A percentile compares a stretch with the other conserved stretches of the same genome.
These are phyloP conservation scores for Syngnathus scovelli DNA, from an alignment of 2,113 vertebrate species.

Conservation along the genomic window DNA sequence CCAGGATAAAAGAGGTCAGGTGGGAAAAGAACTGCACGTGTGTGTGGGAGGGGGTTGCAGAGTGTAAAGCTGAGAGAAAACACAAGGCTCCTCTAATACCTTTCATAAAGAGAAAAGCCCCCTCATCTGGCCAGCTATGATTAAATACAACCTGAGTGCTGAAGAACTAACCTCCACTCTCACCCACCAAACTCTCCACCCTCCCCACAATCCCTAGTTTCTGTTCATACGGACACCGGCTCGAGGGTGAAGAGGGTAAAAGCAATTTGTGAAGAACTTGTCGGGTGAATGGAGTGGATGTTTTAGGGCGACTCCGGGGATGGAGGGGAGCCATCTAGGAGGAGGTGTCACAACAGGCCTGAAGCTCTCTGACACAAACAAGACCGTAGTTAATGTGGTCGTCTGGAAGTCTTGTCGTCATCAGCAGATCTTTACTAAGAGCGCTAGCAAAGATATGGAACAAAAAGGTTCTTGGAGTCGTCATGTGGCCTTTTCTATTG, in stretches of 20 bases:
- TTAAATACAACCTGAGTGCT: conserved; percentile 61
- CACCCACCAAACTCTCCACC: conserved; percentile 34
- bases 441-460: not conserved
- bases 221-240: conserved; percentile 50
- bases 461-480: not conserved
- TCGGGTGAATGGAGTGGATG: conserved; percentile 74
- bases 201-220: conserved; percentile 59
- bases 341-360: conserved; percentile 35
- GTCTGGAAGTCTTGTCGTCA: conserved; percentile 81
- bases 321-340: conserved; percentile 20
- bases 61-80: conserved; percentile 71
- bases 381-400: conserved; percentile 82
- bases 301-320: conserved; percentile 36
- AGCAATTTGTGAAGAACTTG: conserved; percentile 91
- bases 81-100: conserved; percentile 67
- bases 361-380: conserved; percentile 70
- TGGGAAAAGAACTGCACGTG: conserved; percentile 34
- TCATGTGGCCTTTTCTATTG: not conserved
- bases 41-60: conserved; percentile 43
- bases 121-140: conserved; percentile 66
- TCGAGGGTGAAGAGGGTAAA: conserved; percentile 75
- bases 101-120: conserved; percentile 73
- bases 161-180: conserved; percentile 52
- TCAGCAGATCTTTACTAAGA: conserved; percentile 65
- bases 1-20: conserved; percentile 68